These are phyloP conservation scores for Tribolium freemani DNA, from an alignment of 2,888 invertebrate genomes.

Conservation along the genomic window DNA sequence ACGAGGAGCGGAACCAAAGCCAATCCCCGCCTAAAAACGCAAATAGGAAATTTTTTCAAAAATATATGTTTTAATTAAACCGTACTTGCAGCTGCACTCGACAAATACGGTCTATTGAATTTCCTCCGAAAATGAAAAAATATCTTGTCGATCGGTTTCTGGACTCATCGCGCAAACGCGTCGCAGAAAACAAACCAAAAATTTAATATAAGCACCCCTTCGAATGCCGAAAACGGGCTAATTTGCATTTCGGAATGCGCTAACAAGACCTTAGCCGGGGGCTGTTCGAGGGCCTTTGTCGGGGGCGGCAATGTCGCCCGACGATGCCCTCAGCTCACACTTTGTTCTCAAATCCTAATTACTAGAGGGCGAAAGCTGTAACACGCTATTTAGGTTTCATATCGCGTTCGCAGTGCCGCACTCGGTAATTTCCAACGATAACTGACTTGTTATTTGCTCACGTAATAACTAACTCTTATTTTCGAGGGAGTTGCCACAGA, in stretches of 20 bases:
- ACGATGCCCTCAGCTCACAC: conserved; percentile 55
- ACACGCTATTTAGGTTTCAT: conserved; percentile 58
- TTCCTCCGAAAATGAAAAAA: background rate
- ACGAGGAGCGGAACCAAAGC: conserved; percentile 1
- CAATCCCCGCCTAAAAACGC: conserved; percentile 8
- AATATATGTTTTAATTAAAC: conserved; percentile 25
- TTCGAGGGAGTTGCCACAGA: background rate
- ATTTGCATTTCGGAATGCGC: conserved; percentile 60
- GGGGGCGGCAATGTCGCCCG: conserved; percentile 36
- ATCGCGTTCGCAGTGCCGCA: conserved; percentile 55
- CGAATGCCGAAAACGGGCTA: conserved; percentile 51
- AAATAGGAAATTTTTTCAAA: conserved; percentile 1
- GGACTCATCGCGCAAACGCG: conserved; percentile 22
- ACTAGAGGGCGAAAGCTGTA: conserved; percentile 55
- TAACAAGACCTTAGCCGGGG: conserved; percentile 55
- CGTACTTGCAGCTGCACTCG: background rate
- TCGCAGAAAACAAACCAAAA: conserved; percentile 47
- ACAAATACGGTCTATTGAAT: background rate
- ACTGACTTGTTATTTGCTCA: conserved; percentile 45
- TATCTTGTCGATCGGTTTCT: conserved; percentile 2
- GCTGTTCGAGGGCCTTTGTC: conserved; percentile 43
- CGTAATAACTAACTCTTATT: conserved; percentile 30
- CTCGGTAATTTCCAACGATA: conserved; percentile 48
- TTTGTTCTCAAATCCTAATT: conserved; percentile 63
- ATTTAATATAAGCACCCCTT: conserved; percentile 58